Base-by-base conservation (phyloP, 2,113 vertebrate genomes). In the Gasterosteus aculeatus region DNA sequence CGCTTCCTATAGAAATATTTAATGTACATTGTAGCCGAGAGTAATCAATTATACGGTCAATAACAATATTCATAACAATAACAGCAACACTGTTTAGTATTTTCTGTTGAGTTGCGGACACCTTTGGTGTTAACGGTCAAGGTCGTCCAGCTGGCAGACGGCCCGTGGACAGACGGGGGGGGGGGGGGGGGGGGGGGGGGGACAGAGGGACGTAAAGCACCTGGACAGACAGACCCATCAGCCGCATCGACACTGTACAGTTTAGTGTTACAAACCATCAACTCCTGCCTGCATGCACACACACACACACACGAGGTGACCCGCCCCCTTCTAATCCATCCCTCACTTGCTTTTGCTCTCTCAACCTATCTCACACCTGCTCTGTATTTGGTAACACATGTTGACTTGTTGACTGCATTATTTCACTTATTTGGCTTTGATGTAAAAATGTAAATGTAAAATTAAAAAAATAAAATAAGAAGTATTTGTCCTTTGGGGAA, bases 321-420 rank as follows among this genome's bases (percentile, higher is more conserved):
- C 59, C 58, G 62, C 63, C 19, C 64, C 31, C n/a, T 14, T 53
- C 83, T 38, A 9, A 26, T 61, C 35, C 47, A 29, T 59, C 59
- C 58, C 15, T 56, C 33, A 81, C 75, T 81, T 89, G 61, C 89
- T 51, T 81, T 75, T 60, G 61, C 85, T 57, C 66, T 83, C 79
- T 19, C n/a, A n/a, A n/a, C n/a, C n/a, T n/a, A n/a, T n/a, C n/a
- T 74, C 81, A 85, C 73, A 86, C 84, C 69, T 88, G 59, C 87
- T 89, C 80, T 80, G 81, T 94, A 90, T 95, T 95, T 95, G 94
- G 94, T 94, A 90, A 91, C 54, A 84, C 38, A 51, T 87, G 74
- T 74, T 76, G 78, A 92, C 84, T 76, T 93, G n/a, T n/a, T n/a
- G n/a, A n/a, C n/a, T 94, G 93, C 91, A 92, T 93, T 88, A 88